Conservation (phyloP, 2,888 invertebrate species). For the Nomada flava region DNA sequence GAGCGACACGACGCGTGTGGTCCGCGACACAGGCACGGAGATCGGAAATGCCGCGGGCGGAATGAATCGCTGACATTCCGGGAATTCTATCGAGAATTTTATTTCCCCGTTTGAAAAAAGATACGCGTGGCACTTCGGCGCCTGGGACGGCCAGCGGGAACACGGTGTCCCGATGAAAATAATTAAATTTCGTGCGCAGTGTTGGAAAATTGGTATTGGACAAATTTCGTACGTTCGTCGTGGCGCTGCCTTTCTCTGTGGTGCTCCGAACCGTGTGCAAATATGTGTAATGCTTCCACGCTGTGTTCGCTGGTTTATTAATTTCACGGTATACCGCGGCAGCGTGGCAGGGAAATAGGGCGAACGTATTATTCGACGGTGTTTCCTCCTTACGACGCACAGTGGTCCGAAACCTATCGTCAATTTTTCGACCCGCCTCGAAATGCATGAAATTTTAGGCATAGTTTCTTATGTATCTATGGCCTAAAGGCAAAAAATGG, state of each 20-base stretch:
- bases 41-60: too few species aligned
- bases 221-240: conserved; percentile 1
- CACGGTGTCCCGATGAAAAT: conserved; percentile 10
- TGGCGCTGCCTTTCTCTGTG: not conserved
- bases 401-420: too few species aligned
- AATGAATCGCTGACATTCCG: not conserved
- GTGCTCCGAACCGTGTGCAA: not conserved
- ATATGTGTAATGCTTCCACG: not conserved
- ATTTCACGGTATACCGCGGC: not conserved
- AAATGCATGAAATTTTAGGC: too few species aligned
- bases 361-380: conserved; percentile 14
- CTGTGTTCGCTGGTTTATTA: not conserved
- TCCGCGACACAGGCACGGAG: not conserved
- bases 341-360: not conserved
- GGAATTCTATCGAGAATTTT: not conserved
- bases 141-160: not conserved
- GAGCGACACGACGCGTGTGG: not conserved
- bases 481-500: too few species aligned
- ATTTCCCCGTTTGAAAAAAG: conserved; percentile 18
- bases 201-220: too few species aligned
- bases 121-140: not conserved
- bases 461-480: too few species aligned
- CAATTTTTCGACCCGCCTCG: too few species aligned
- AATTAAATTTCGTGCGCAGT: conserved; percentile 26
- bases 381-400: conserved; percentile 34